A percentile compares a stretch with the other conserved stretches of the same genome.
Evolutionary conservation across 1,140 invertebrate genomes (phyloP).

Genomic region (Heliconius melpomene): DNA sequence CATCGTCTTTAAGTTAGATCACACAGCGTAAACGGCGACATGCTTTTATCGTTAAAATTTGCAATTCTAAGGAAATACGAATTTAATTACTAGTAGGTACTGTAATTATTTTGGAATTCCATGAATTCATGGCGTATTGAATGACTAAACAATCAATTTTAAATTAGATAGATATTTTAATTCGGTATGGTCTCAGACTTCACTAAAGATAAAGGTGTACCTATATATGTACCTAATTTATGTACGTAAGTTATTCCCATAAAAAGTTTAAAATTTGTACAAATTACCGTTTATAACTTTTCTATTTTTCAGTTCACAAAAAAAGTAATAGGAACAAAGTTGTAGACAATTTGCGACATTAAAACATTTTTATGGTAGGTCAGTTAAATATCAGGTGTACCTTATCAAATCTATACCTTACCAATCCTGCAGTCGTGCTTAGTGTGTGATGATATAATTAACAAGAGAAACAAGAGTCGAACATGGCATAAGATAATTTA

Average conservation of each 20-base stretch:
- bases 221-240: no score
- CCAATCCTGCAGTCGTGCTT: not conserved
- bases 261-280: no score
- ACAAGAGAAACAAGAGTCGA: conserved; percentile 25
- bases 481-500: conserved; percentile 55
- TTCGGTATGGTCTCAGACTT: not conserved
- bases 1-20: conserved; percentile 57
- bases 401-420: not conserved
- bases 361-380: no score
- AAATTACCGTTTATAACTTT: no score
- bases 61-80: conserved; percentile 26
- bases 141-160: conserved; percentile 9
- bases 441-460: not conserved
- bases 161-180: not conserved
- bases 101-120: conserved; percentile 31
- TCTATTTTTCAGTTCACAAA: no score
- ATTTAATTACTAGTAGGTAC: conserved; percentile 10
- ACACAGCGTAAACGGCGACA: conserved; percentile 35
- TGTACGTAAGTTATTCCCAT: no score
- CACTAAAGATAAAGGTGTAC: no score
- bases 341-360: no score
- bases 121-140: conserved; percentile 14
- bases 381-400: no score
- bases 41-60: conserved; percentile 17
- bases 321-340: no score